Conservation (phyloP, 35 echinoderm and acorn worm genomes). For the Ophioderma brevispina region DNA sequence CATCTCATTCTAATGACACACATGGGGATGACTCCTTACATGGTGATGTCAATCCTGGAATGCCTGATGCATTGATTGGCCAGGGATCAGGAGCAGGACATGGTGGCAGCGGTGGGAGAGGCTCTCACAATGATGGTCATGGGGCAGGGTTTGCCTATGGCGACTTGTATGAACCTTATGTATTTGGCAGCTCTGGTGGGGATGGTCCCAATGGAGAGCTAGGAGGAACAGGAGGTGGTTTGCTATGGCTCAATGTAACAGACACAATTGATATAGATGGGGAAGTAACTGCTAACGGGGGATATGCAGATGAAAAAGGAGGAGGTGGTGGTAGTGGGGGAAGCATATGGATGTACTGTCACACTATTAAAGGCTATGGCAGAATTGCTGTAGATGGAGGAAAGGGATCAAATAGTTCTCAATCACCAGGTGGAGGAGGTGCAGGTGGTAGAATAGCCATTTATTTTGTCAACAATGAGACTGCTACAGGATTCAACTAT, state of each 20-base stretch:
- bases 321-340: conserved; percentile 86
- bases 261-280: conserved; percentile 83
- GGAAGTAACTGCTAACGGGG: conserved; percentile 88
- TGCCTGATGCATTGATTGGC: conserved; percentile 41
- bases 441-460: conserved; percentile 83
- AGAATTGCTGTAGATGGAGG: conserved; percentile 72
- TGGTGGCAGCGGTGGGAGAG: conserved; percentile 88
- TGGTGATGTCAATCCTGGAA: conserved; percentile 90
- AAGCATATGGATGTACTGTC: conserved; percentile 80
- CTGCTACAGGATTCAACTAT: conserved; percentile 74
- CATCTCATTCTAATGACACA: conserved; percentile 73
- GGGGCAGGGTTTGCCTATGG: conserved; percentile 83
- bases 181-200: conserved; percentile 89
- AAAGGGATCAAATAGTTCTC: conserved; percentile 21
- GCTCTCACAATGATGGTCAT: background rate
- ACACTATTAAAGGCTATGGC: conserved; percentile 87
- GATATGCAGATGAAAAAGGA: conserved; percentile 65
- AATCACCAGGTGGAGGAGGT: conserved; percentile 65
- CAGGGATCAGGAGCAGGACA: conserved; percentile 71
- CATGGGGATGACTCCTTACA: conserved; percentile 76
- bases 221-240: conserved; percentile 79
- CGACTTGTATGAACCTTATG: conserved; percentile 85
- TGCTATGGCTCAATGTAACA: conserved; percentile 89
- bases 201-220: conserved; percentile 5
- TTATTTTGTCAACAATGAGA: conserved; percentile 84